Base-by-base conservation (phyloP, 2,888 invertebrate genomes). In the Atrina japonica region DNA sequence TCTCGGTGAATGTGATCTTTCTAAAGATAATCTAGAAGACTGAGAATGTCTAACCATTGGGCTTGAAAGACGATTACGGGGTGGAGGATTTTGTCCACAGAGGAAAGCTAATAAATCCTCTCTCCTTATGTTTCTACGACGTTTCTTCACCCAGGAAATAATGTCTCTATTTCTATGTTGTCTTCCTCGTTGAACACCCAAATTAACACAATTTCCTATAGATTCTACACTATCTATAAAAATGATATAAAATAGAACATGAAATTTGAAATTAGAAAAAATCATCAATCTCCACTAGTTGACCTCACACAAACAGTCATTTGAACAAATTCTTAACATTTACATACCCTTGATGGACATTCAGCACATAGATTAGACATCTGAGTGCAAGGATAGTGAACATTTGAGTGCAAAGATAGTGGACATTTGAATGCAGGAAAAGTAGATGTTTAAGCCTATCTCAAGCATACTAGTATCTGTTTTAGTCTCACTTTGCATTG, bases 71-170 rank as follows among this genome's bases (percentile, higher is more conserved):
- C 77, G 77, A 63, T 75, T 73, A 53, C 87, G 76, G 21, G 93
- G 92, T 73, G 94, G 94, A 70, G 93, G 92, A 61, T 78, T 86
- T 79, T 88, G 89, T 43, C 95, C 95, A 82, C 95, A 93, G 70
- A 95, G 92, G 91, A 94, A 95, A 21, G 95, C 94, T 83, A 95
- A 91, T 29, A 95, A 92, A 88, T 95, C 95, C 86, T 95, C 95
- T 47, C 95, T 92, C 29, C 94, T 92, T 81, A 95, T 95, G 89
- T 94, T 93, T 80, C 94, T 93, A 80, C 94, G 92, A 60, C 88
- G 81, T 90, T 94, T 95, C 79, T 93, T 92, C 18, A 94, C 94
- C 95, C 95, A 95, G 83, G 94, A 94, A 82, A 95, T 92, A 84
- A 95, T 91, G 91, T 95, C 95, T 89, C 93, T 93, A 86, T 94